Conservation (phyloP, 2,113 vertebrate genomes). For the Podarcis raffonei region DNA sequence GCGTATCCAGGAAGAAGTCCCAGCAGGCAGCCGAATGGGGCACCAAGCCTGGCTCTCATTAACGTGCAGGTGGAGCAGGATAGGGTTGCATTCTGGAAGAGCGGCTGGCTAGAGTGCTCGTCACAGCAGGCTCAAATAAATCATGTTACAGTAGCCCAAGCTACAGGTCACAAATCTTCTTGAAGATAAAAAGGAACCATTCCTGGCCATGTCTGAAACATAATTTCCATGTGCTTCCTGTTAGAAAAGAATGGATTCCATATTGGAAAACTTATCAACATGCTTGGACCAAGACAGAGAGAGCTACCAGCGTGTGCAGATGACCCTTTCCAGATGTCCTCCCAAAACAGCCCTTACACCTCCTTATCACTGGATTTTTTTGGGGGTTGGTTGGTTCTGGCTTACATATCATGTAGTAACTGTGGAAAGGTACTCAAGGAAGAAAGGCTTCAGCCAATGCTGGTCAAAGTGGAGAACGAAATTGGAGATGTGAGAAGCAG, state of each 20-base stretch:
- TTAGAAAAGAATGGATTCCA: conserved; percentile 71
- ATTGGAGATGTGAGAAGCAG: not conserved
- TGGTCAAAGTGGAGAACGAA: too few species aligned
- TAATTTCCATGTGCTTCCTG: conserved; percentile 65
- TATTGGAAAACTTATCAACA: conserved; percentile 53
- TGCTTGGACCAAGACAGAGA: conserved; percentile 51
- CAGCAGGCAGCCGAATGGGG: not conserved
- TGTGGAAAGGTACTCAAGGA: too few species aligned
- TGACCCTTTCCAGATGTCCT: conserved; percentile 67
- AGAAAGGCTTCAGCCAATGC: not conserved
- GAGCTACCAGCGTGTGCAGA: conserved; percentile 44
- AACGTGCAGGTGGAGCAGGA: not conserved
- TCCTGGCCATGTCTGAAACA: conserved; percentile 56
- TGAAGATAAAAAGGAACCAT: conserved; percentile 62
- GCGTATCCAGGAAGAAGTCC: accelerated
- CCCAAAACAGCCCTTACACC: not conserved
- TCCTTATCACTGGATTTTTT: not conserved
- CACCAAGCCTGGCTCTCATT: not conserved
- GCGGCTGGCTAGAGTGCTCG: not conserved
- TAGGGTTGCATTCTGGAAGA: not conserved
- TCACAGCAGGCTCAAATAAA: conserved; percentile 54
- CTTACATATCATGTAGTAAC: not conserved
- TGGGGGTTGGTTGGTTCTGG: not conserved
- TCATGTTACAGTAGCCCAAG: conserved; percentile 61
- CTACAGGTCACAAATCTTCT: conserved; percentile 67